Evolutionary conservation across 2,888 invertebrate species (phyloP), one percentile per base, ranked within the genome.

Genomic region (Octonoba sinensis): DNA sequence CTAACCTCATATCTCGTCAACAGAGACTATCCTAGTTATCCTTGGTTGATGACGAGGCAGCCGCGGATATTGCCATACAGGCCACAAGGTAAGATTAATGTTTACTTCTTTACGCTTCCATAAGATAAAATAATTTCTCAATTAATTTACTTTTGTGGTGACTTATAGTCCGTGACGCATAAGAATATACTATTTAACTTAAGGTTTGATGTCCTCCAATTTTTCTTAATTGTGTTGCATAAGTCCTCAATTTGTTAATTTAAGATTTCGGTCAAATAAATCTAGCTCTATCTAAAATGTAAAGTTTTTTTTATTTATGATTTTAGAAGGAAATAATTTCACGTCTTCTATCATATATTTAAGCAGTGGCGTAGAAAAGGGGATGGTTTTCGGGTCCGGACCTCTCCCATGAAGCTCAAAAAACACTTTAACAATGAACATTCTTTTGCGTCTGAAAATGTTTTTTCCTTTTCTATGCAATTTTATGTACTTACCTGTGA

Each of bases 61-160:
- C 82, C 82, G 1, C 71, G 82, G 27, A 73, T 82, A 54, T 54
- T 82, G 27, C 82, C 82, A 3, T 82, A 82, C 27, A 82, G 82
- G 51, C 72, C 82, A 0, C 76, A 76, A 76, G 82, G 82, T 82
- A 72, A 72, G 82, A 36, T 22, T 16, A 13, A 15, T 8, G n/a
- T 22, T n/a, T 46, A 27, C 24, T 56, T 49, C 8, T n/a, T 36
- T 62, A 36, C n/a, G 6, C 1, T 59, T 59, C 15, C 8, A 22
- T 15, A 59, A 6, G 22, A 18, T 22, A 59, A 20, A n/a, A 18
- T 59, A 8, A 24, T 20, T 24, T 59, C 22, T 18, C 1, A 18
- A 1, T 24, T 59, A n/a, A 54, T 18, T 12, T n/a, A n/a, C 3
- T 54, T 47, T 18, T 54, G 16, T 8, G 3, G 36, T 11, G 6